These are phyloP conservation scores for Liolophura sinensis DNA, from an alignment of 1,140 invertebrate genomes.

Conservation along the genomic window DNA sequence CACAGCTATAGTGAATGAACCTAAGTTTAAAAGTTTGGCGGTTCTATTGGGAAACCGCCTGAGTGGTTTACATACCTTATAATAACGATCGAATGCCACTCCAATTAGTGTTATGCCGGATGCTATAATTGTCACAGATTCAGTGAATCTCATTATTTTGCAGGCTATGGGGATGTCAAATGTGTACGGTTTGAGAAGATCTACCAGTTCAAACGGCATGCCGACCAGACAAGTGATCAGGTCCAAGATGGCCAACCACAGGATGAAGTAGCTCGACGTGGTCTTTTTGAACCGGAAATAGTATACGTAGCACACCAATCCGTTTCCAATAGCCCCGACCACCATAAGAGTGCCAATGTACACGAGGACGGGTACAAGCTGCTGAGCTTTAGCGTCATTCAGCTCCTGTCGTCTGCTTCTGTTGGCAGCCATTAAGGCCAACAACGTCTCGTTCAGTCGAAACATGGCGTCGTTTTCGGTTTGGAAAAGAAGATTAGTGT, in stretches of 20 bases:
- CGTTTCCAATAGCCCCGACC: slow-evolving; percentile 28
- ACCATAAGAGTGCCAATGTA: slow-evolving; percentile 21
- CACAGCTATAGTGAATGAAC: slow-evolving; percentile 18
- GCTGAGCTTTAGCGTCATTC: slow-evolving; percentile 26
- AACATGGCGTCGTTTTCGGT: too few relatives aligned
- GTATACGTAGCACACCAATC: slow-evolving; percentile 30
- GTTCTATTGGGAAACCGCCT: slow-evolving; percentile 30
- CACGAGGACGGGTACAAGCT: slow-evolving; percentile 31
- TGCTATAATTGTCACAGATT: slow-evolving; percentile 30
- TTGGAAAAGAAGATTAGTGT: too few relatives aligned
- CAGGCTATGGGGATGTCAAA: slow-evolving; percentile 26
- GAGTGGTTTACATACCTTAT: slow-evolving; percentile 35
- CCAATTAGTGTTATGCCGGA: slow-evolving; percentile 32
- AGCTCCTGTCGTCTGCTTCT: slow-evolving; percentile 12
- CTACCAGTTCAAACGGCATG: slow-evolving; percentile 26
- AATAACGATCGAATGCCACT: slow-evolving; percentile 34
- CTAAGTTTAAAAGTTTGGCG: slow-evolving; percentile 22
- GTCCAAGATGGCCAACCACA: slow-evolving; percentile 33
- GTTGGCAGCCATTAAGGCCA: too few relatives aligned
- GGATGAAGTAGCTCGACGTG: slow-evolving; percentile 32
- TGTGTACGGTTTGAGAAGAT: slow-evolving; percentile 28
- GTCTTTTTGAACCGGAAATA: slow-evolving; percentile 26
- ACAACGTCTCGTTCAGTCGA: too few relatives aligned
- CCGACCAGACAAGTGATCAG: slow-evolving; percentile 30
- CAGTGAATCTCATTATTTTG: slow-evolving; percentile 29